Evolutionary conservation across 2,888 invertebrate genomes (phyloP).

Genomic region (Phengaris alcon): DNA sequence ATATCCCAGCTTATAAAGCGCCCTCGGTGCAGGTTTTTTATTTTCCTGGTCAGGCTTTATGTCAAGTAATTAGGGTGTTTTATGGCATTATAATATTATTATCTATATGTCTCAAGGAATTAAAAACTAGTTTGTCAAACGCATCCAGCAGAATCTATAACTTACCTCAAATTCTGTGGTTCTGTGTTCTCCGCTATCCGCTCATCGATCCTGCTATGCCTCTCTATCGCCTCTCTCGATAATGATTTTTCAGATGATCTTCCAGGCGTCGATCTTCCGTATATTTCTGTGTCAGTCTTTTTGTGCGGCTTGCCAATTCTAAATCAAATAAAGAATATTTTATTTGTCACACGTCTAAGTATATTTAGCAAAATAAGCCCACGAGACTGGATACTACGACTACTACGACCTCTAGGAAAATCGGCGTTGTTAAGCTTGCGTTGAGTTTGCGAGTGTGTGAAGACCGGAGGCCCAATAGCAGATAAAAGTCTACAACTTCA

Average conservation of each 20-base stretch:
- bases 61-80: too few relatives aligned
- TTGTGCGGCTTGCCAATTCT: constrained; percentile 80
- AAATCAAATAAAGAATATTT: constrained; percentile 31
- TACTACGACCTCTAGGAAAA: too few relatives aligned
- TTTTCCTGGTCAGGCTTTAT: too few relatives aligned
- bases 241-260: constrained; percentile 73
- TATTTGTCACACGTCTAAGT: neutral
- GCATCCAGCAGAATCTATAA: neutral
- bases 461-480: too few relatives aligned
- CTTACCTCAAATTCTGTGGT: neutral
- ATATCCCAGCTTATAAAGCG: too few relatives aligned
- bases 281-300: constrained; percentile 64
- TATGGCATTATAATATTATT: neutral
- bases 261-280: constrained; percentile 66
- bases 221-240: constrained; percentile 66
- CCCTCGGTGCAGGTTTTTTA: too few relatives aligned
- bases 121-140: neutral
- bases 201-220: constrained; percentile 59
- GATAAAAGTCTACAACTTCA: too few relatives aligned
- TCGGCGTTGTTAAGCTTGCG: too few relatives aligned
- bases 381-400: too few relatives aligned
- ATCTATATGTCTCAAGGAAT: too few relatives aligned
- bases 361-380: neutral
- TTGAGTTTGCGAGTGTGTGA: too few relatives aligned
- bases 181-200: constrained; percentile 53